These are phyloP conservation scores for Sphaerodactylus townsendi DNA, from an alignment of 2,113 vertebrate species.

Conservation along the genomic window DNA sequence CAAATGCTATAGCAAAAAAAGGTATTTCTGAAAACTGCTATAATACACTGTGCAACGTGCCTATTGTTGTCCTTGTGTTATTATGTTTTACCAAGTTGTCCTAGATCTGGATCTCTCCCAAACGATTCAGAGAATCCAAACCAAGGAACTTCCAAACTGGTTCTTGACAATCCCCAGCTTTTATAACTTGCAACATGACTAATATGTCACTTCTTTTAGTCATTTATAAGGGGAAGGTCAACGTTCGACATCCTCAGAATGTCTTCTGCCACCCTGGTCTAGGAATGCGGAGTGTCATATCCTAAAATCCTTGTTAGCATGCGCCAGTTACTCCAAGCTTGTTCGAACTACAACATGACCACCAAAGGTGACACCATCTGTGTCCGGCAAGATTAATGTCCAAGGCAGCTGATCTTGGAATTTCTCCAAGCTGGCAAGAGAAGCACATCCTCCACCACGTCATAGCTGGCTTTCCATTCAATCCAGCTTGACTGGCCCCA, in stretches of 20 bases:
- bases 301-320: constrained; percentile 52
- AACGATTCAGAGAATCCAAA: constrained; percentile 2
- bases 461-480: constrained; percentile 72
- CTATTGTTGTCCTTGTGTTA: background rate
- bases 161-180: constrained; percentile 11
- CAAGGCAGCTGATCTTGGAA: constrained; percentile 60
- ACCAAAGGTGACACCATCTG: constrained; percentile 60
- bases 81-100: constrained; percentile 1
- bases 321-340: constrained; percentile 19
- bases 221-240: constrained; percentile 23
- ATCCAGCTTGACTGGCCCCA: constrained; percentile 52
- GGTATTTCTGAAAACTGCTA: background rate
- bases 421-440: constrained; percentile 55
- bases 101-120: background rate
- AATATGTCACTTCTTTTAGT: constrained; percentile 25
- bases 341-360: constrained; percentile 19
- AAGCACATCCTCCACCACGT: constrained; percentile 54
- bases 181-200: background rate
- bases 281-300: constrained; percentile 39
- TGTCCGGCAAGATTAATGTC: constrained; percentile 37
- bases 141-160: background rate
- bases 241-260: constrained; percentile 6
- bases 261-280: constrained; percentile 4
- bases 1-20: background rate
- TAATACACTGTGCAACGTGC: background rate